Evolutionary conservation across 2,888 invertebrate genomes (phyloP).

Genomic region (Drosophila peninsularis): DNA sequence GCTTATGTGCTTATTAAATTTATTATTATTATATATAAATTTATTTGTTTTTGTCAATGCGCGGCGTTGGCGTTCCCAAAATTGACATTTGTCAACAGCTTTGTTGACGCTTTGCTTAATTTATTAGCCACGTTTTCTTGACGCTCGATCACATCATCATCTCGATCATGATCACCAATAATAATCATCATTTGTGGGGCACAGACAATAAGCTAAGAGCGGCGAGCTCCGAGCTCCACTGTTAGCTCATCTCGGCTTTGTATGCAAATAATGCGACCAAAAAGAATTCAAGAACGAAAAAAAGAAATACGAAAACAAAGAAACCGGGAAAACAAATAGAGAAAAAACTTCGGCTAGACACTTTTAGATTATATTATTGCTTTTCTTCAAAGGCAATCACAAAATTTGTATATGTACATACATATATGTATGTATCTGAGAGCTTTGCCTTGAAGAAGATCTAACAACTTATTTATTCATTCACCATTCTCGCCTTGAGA

Average conservation of each 20-base stretch:
- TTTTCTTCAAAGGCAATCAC: background rate
- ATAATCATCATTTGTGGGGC: conserved; percentile 22
- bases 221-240: conserved; percentile 28
- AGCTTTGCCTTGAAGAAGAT: background rate
- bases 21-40: conserved; percentile 16
- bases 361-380: background rate
- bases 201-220: conserved; percentile 21
- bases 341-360: background rate
- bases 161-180: conserved; percentile 24
- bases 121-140: conserved; percentile 63
- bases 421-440: too few species aligned
- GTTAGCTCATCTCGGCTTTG: conserved; percentile 47
- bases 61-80: conserved; percentile 51
- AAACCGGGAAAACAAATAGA: conserved; percentile 7
- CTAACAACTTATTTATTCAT: background rate
- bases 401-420: background rate
- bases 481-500: too few species aligned
- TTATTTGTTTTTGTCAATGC: conserved; percentile 12
- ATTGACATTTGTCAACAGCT: conserved; percentile 68
- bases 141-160: conserved; percentile 54
- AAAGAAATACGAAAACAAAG: conserved; percentile 8
- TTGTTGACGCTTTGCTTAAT: conserved; percentile 63
- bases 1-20: conserved; percentile 27
- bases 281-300: conserved; percentile 12
- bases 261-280: conserved; percentile 51